Evolutionary conservation across 1,140 invertebrate genomes (phyloP).

Genomic region (Linepithema humile): DNA sequence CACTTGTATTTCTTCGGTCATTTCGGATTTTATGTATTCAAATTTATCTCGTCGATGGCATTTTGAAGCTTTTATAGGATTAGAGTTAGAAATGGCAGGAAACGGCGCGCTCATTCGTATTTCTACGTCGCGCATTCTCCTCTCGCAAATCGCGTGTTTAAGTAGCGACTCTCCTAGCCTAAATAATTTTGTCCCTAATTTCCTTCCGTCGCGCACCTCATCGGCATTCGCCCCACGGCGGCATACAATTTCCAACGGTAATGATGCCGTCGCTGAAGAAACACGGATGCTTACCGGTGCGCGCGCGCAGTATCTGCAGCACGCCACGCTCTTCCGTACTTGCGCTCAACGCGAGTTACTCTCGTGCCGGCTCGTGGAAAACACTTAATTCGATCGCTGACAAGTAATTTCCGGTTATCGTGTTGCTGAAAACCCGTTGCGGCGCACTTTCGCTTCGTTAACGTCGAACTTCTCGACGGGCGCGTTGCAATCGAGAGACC

Average conservation of each 20-base stretch:
- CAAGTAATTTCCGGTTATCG: conserved; percentile 79
- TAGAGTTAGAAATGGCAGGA: conserved; percentile 22
- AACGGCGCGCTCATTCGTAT: conserved; percentile 11
- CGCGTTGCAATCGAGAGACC: neutral
- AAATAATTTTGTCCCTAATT: conserved; percentile 54
- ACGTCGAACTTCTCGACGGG: conserved; percentile 56
- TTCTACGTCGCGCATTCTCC: neutral
- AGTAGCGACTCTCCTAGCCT: conserved; percentile 28
- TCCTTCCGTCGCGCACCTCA: neutral
- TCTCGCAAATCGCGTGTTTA: conserved; percentile 39
- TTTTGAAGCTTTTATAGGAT: neutral
- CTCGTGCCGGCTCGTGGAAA: conserved; percentile 70
- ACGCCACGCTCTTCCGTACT: conserved; percentile 33
- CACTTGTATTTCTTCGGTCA: neutral
- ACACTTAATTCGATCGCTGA: conserved; percentile 76
- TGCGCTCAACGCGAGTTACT: conserved; percentile 65
- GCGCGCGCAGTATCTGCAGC: conserved; percentile 6
- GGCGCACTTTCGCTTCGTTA: conserved; percentile 73
- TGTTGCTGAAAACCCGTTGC: conserved; percentile 62
- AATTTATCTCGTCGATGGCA: neutral
- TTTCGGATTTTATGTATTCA: neutral
- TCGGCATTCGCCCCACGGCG: conserved; percentile 15
- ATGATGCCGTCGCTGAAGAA: conserved; percentile 28
- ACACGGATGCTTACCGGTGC: neutral
- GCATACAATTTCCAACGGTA: conserved; percentile 47